These are phyloP conservation scores for Podarcis lilfordi DNA, from an alignment of 2,797 vertebrate species.

Conservation along the genomic window DNA sequence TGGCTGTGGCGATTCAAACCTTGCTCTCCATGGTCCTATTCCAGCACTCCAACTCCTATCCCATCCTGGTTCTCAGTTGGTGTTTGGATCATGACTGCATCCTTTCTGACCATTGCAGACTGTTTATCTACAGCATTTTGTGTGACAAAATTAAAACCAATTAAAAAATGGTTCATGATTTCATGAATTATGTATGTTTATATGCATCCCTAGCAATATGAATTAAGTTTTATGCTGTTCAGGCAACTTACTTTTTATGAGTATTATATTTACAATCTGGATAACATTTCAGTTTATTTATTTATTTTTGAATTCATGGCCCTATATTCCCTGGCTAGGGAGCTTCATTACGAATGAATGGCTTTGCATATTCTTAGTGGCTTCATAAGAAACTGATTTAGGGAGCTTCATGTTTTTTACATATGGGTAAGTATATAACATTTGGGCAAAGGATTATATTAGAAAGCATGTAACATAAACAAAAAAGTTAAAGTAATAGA, in stretches of 20 bases:
- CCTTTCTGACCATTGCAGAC: not conserved
- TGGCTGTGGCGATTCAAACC: not conserved
- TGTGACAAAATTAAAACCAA: not conserved
- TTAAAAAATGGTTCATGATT: not conserved
- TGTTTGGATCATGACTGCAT: not conserved
- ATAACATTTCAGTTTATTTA: not conserved
- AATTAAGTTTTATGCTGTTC: not conserved
- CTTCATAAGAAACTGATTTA: conserved; percentile 22
- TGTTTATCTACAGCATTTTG: not conserved
- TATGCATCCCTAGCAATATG: not conserved
- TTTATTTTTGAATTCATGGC: not conserved
- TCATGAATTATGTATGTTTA: not conserved
- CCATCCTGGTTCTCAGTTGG: not conserved
- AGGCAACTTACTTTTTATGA: not conserved
- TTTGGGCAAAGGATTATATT: conserved; percentile 8
- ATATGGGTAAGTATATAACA: conserved; percentile 10
- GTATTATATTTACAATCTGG: conserved; percentile 5
- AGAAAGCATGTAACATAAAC: conserved; percentile 6
- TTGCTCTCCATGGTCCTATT: too few species aligned
- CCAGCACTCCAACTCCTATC: too few species aligned
- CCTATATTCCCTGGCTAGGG: not conserved
- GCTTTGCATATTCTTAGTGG: not conserved
- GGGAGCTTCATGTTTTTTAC: not conserved
- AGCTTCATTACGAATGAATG: not conserved
- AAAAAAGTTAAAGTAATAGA: not conserved